phyloP scores from a whole-genome alignment of 2,797 vertebrate species.

The Gallinago solitaria region DNA sequence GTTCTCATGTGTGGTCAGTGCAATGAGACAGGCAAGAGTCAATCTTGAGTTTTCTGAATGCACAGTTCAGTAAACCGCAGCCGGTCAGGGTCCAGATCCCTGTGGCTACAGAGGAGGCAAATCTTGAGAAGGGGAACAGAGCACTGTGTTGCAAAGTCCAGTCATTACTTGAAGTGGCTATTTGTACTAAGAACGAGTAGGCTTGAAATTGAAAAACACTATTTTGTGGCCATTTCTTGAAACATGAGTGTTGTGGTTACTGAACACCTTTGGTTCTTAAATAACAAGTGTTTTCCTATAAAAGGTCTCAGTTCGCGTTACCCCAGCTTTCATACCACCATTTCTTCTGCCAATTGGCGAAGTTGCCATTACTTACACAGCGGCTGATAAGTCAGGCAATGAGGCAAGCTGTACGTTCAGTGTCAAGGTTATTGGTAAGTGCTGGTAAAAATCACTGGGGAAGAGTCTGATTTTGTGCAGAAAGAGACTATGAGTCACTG shows the following conservation, averaged over 20 bases:
- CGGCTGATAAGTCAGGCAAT: constrained; percentile 85
- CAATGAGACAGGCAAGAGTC: background rate
- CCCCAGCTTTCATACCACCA: constrained; percentile 90
- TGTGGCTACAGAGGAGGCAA: background rate
- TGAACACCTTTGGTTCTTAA: background rate
- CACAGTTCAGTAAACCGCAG: background rate
- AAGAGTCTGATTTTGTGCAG: background rate
- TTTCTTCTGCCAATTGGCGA: constrained; percentile 91
- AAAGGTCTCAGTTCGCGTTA: constrained; percentile 88
- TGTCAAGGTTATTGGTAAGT: constrained; percentile 91
- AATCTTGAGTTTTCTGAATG: background rate
- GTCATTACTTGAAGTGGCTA: background rate
- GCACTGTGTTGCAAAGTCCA: fast-evolving
- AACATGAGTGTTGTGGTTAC: background rate
- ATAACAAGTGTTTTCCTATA: constrained; percentile 16
- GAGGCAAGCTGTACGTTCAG: constrained; percentile 92
- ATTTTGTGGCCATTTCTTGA: background rate
- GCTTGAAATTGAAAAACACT: background rate
- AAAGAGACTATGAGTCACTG: background rate
- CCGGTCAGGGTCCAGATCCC: background rate
- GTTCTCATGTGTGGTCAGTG: background rate
- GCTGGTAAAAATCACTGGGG: background rate
- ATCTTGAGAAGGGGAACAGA: background rate
- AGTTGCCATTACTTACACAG: constrained; percentile 87
- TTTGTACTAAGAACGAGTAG: background rate